phyloP scores from a whole-genome alignment of 2,888 invertebrate species.

The Spatulosminthurus flaviceps region DNA sequence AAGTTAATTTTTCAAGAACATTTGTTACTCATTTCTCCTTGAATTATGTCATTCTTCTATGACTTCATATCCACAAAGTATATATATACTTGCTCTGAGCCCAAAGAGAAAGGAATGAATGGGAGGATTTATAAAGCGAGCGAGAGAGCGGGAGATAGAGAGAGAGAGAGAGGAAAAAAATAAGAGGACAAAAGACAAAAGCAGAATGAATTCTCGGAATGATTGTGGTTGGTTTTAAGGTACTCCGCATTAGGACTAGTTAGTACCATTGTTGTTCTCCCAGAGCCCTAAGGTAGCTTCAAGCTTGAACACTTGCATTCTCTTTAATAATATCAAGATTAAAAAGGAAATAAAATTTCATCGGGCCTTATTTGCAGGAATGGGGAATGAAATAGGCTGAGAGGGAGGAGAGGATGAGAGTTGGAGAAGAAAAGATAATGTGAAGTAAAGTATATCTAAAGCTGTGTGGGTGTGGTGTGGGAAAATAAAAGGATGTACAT shows the following conservation, averaged over 20 bases:
- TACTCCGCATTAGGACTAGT: not conserved
- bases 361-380: not conserved
- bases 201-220: not conserved
- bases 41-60: not conserved
- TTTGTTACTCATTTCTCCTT: not conserved
- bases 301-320: not conserved
- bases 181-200: not conserved
- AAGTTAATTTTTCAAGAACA: too few relatives aligned
- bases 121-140: not conserved
- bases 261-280: not conserved
- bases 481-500: conserved; percentile 13
- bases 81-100: not conserved
- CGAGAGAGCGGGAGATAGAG: too few relatives aligned
- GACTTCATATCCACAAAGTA: not conserved
- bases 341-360: conserved; percentile 10
- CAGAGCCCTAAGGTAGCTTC: not conserved
- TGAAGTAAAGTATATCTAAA: not conserved
- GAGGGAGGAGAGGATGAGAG: too few relatives aligned
- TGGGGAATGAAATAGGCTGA: too few relatives aligned
- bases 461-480: not conserved
- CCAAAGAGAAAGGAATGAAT: not conserved
- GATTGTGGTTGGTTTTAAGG: not conserved
- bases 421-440: too few relatives aligned
- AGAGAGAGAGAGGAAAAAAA: not conserved
- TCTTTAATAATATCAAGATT: not conserved